Evolutionary conservation across 2,113 vertebrate genomes (phyloP), one percentile per base, ranked within the genome.

Genomic region (Paradoxurus hermaphroditus): DNA sequence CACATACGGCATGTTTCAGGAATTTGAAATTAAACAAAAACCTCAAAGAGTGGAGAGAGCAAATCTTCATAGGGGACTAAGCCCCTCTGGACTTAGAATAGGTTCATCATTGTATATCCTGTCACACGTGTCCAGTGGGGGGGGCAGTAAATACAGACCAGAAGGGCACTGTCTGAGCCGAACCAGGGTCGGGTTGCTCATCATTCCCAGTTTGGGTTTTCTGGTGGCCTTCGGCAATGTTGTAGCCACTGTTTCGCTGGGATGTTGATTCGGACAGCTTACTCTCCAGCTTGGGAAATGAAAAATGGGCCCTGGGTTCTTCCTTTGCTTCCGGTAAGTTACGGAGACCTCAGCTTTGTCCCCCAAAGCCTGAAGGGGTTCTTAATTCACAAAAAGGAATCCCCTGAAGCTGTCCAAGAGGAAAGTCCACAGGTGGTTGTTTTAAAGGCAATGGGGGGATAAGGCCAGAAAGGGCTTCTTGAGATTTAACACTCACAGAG

Each of bases 21-120:
- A 90, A 91, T 87, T 79, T 90, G 41, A 90, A 96, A 86, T 88
- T 79, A 82, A 95, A 46, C 27, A 86, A 75, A 94, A 86, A 56
- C 31, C 4, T 91, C 27, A 49, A 77, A 72, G 41, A 88, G 44
- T 83, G 72, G 29, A 88, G 21, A 81, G 86, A 86, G 83, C 34
- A 75, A 91, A 51, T 82, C 51, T 89, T 91, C 70, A 78, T 62
- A 84, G 81, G 56, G 9, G 15, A 70, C 14, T 3, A 23, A 6
- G 19, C 23, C 44, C 39, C 25, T 94, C n/a, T 62, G 65, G 77
- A 27, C 67, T 79, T 83, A 18, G 70, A 94, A 41, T n/a, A 62
- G 16, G 29, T 94, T 82, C 16, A 36, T 16, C 27, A 16, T 5
- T 15, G 3, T 65, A 18, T 23, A 68, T 83, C n/a, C 18, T 67